Conservation (phyloP, 2,113 vertebrate species). For the Xyrauchen texanus region DNA sequence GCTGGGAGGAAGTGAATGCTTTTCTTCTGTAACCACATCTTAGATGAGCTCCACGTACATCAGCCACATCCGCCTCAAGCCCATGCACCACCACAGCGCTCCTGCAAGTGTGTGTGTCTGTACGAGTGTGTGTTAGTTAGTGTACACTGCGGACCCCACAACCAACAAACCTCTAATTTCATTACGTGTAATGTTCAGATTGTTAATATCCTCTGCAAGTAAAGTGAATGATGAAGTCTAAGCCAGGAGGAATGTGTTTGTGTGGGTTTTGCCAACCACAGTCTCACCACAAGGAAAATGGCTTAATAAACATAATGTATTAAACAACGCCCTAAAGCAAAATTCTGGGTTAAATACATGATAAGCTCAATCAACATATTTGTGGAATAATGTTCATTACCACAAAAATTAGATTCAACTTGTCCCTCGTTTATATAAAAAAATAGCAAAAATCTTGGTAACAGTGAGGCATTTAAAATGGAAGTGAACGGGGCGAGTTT, state of each 20-base stretch:
- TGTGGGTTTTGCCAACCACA: background rate
- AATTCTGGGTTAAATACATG: no score
- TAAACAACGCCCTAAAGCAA: no score
- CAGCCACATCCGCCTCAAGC: conserved; percentile 64
- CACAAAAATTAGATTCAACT: no score
- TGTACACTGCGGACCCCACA: background rate
- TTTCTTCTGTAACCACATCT: conserved; percentile 77
- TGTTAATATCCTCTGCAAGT: background rate
- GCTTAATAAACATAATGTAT: no score
- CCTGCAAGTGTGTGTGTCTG: conserved; percentile 4
- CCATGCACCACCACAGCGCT: conserved; percentile 17
- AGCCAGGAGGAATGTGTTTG: background rate
- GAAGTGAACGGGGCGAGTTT: no score
- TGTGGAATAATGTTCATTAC: no score
- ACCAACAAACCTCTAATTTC: background rate
- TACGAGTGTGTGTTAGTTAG: background rate
- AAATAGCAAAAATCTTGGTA: no score
- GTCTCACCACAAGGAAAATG: no score
- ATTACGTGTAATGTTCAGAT: background rate
- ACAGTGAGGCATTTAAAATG: no score
- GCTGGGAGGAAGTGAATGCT: conserved; percentile 72
- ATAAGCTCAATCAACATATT: no score
- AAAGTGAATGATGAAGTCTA: background rate
- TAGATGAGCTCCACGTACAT: conserved; percentile 58
- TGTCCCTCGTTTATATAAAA: no score